phyloP scores from a whole-genome alignment of 1,140 invertebrate species.

The Halictus rubicundus region DNA sequence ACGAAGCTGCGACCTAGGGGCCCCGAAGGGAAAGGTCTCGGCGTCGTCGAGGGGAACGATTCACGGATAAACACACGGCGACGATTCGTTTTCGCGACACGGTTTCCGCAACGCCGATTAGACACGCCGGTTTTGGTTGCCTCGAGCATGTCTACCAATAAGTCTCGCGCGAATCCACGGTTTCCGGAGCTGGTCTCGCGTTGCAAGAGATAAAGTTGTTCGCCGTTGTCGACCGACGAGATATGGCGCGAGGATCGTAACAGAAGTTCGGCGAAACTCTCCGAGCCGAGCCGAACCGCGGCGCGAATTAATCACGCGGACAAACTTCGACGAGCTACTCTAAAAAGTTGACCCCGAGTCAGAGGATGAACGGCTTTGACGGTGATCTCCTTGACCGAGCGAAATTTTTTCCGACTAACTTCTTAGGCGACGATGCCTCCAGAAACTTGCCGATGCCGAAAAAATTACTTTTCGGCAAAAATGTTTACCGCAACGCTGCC shows the following conservation, averaged over 20 bases:
- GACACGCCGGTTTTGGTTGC: too few relatives aligned
- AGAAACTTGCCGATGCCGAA: too few relatives aligned
- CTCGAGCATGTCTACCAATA: background rate
- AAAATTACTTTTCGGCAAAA: too few relatives aligned
- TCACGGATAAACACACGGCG: background rate
- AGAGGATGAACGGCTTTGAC: background rate
- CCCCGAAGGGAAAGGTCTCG: too few relatives aligned
- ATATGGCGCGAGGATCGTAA: background rate
- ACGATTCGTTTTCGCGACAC: background rate
- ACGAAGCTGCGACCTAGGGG: too few relatives aligned
- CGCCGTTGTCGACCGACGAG: background rate
- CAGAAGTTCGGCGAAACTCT: constrained; percentile 19
- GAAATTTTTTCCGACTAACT: too few relatives aligned
- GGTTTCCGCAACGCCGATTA: background rate
- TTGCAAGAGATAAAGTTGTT: constrained; percentile 29
- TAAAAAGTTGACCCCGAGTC: constrained; percentile 6
- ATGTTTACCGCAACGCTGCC: too few relatives aligned
- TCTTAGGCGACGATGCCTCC: too few relatives aligned
- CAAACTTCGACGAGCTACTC: background rate
- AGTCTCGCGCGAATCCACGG: background rate
- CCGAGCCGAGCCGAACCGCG: background rate
- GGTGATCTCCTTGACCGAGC: background rate
- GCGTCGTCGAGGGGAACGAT: too few relatives aligned
- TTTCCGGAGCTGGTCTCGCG: background rate
- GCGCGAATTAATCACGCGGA: constrained; percentile 29